Percentiles rank a stretch among this genome's conserved stretches.
Conservation (phyloP, 64 coral and sea anemone species). For the Cladopsammia gracilis region DNA sequence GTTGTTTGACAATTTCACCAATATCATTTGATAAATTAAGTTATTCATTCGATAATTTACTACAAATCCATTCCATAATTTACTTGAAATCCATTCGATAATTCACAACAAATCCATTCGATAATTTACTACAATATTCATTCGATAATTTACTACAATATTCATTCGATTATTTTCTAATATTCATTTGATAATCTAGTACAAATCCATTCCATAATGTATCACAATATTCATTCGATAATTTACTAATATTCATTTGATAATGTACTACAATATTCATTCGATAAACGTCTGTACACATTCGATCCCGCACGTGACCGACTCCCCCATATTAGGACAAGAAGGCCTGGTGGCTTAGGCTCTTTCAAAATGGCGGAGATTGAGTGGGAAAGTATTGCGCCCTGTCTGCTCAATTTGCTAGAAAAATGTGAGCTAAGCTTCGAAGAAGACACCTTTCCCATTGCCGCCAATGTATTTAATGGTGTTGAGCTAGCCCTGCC, state of each 20-base stretch:
- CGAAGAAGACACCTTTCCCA: constrained; percentile 13
- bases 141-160: too few species aligned
- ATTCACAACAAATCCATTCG: too few species aligned
- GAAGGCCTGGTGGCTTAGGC: not conserved
- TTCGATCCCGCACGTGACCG: not conserved
- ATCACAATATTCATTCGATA: too few species aligned
- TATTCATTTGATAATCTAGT: too few species aligned
- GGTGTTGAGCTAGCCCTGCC: constrained; percentile 15
- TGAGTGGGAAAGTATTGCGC: constrained; percentile 22
- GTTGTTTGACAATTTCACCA: too few species aligned
- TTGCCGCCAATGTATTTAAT: constrained; percentile 20
- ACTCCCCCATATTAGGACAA: not conserved
- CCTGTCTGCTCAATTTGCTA: constrained; percentile 11
- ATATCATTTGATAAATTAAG: too few species aligned
- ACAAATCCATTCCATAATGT: too few species aligned
- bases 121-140: too few species aligned
- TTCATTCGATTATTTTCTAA: too few species aligned
- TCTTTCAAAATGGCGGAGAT: constrained; percentile 41
- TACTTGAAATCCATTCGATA: too few species aligned
- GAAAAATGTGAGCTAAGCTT: constrained; percentile 3
- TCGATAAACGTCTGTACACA: not conserved
- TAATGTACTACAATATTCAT: not conserved
- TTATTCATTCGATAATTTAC: too few species aligned
- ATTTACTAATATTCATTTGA: not conserved
- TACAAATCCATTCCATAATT: too few species aligned